Evolutionary conservation across 2,113 vertebrate species (phyloP).

Genomic region (Serilophus lunatus): DNA sequence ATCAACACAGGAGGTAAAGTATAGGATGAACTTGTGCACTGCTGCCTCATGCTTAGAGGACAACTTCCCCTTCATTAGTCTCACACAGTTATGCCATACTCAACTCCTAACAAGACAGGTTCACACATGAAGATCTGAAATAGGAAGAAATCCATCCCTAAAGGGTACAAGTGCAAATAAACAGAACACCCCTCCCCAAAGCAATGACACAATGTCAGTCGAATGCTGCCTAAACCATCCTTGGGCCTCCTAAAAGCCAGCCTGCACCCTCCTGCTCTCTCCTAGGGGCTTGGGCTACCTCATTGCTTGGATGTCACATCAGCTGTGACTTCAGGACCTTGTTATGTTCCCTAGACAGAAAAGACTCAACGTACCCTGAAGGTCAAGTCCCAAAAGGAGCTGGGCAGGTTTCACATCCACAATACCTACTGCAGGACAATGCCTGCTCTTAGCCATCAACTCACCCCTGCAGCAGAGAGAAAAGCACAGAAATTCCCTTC

Average conservation of each 20-base stretch:
- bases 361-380: not conserved
- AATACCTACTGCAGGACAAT: rapidly evolving
- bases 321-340: not conserved
- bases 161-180: not conserved
- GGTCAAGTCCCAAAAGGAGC: not conserved
- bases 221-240: not conserved
- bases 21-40: not conserved
- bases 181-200: not conserved
- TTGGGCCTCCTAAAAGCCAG: not conserved
- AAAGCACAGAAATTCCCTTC: not conserved
- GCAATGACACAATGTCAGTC: rapidly evolving
- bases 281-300: not conserved
- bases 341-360: not conserved
- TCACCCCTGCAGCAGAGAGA: not conserved
- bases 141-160: not conserved
- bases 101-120: not conserved
- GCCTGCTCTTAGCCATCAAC: not conserved
- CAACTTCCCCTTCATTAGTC: not conserved
- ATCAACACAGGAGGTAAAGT: not conserved
- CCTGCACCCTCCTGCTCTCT: not conserved
- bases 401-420: not conserved
- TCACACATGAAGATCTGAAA: not conserved
- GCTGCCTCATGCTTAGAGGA: not conserved
- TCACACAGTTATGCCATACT: not conserved
- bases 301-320: not conserved